Percentiles rank a stretch among this genome's conserved stretches.
Evolutionary conservation across 2,113 vertebrate genomes (phyloP).

Genomic region (Anthoscopus minutus): DNA sequence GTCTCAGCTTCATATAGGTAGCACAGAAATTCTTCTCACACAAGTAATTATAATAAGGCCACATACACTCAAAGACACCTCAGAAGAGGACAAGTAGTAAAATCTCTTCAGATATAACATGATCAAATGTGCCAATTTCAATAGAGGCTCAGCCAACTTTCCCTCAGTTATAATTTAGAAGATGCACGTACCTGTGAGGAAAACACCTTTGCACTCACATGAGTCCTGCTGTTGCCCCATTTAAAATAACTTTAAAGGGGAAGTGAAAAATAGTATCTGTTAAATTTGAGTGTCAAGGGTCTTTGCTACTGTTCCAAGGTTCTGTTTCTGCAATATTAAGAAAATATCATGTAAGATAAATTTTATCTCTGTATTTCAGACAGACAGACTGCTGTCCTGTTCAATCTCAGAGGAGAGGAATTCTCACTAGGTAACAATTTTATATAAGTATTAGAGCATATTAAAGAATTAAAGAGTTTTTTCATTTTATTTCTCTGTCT

Average conservation of each 20-base stretch:
- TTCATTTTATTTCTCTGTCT: not conserved
- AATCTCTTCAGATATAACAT: not conserved
- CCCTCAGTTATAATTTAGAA: not conserved
- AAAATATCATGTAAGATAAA: not conserved
- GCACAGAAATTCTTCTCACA: not conserved
- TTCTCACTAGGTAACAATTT: not conserved
- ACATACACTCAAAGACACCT: not conserved
- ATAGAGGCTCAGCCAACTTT: not conserved
- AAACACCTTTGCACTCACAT: not conserved
- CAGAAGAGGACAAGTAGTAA: not conserved
- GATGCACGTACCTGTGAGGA: fast-evolving
- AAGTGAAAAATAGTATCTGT: not conserved
- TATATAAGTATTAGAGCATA: not conserved
- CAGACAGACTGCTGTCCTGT: not conserved
- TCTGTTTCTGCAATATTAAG: not conserved
- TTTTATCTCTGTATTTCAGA: not conserved
- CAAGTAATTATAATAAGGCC: not conserved
- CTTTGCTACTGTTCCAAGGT: not conserved
- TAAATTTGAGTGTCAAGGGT: not conserved
- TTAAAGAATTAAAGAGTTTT: not conserved
- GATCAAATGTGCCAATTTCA: not conserved
- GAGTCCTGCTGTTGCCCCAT: not conserved
- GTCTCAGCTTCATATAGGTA: not conserved
- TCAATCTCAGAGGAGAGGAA: not conserved
- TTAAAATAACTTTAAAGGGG: not conserved